Base-by-base conservation (phyloP, 1,140 invertebrate species). In the Brachionus sp. region DNA sequence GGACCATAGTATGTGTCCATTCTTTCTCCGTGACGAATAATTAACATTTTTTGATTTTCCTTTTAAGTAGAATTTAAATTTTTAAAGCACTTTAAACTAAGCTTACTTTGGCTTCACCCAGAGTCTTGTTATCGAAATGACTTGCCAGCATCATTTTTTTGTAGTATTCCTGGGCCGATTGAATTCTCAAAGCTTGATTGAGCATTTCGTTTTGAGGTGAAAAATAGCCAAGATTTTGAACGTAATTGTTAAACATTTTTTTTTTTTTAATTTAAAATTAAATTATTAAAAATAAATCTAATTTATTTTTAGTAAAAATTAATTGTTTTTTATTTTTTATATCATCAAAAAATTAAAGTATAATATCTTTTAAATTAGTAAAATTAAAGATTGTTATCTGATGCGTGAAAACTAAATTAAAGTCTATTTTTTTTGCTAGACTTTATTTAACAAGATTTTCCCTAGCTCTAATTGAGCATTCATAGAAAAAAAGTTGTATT, bases 1-100 rank as follows among this genome's bases (percentile, higher is more conserved):
- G 64, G 29, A 64, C 83, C 83, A 66, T 37, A 84, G 44, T 42
- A 46, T 16, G 19, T 44, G 39, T 84, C 83, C 10, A 84, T 75
- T 75, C 83, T 46, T 78, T 84, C 83, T 33, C 83, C 83, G 44
- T 84, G 83, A 35, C 83, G 70, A 50, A 62, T 39, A 12, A 77
- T 37, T 9, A 84, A 13, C 29, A 83, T 35, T 83, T 83, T 83
- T 73, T 83, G 80, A 39, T 62, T 57, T 35, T 57, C 50, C 77
- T 80, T 57, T 46, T 13, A 39, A 29, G 1, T 1, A 29, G 29
- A 6, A n/a, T 37, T 39, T 39, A 16, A 23, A 66, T 66, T 66
- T 57, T 57, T 5, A 33, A 33, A 35, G 33, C 33, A 66, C 1
- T 5, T 66, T 10, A 57, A 66, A 33, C 9, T 66, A 13, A 66